phyloP scores from a whole-genome alignment of 2,113 vertebrate species.

The Lethenteron reissneri region DNA sequence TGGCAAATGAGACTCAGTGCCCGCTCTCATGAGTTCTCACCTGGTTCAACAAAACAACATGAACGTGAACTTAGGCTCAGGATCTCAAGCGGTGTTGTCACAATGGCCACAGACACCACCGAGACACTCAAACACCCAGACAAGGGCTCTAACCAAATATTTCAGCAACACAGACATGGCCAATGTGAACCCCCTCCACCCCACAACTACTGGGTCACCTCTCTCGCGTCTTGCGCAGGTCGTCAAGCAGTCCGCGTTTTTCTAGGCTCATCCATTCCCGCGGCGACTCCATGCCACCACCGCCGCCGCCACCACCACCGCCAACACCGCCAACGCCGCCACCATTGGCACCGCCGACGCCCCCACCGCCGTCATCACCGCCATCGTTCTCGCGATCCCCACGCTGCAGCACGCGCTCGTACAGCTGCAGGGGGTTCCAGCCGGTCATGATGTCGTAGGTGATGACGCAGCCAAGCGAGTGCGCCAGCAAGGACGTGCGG shows the following conservation, averaged over 20 bases:
- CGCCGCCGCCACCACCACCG: constrained; percentile 8
- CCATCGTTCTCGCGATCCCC: constrained; percentile 48
- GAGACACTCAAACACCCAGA: no score
- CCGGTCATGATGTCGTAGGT: constrained; percentile 95
- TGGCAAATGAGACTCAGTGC: no score
- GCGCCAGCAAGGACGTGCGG: constrained; percentile 88
- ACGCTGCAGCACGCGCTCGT: constrained; percentile 52
- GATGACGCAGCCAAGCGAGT: constrained; percentile 89
- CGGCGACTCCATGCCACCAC: background rate
- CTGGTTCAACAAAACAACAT: no score
- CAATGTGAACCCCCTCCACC: background rate
- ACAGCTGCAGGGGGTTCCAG: constrained; percentile 75
- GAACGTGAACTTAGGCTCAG: no score
- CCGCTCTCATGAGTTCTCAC: no score
- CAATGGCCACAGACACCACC: no score
- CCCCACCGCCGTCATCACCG: background rate
- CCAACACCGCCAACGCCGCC: constrained; percentile 10
- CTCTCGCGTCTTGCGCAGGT: constrained; percentile 44
- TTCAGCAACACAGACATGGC: no score
- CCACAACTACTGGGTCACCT: constrained; percentile 24
- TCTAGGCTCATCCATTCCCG: constrained; percentile 42
- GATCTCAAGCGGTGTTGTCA: no score
- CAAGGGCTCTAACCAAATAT: no score
- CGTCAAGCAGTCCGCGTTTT: constrained; percentile 49
- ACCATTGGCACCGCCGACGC: constrained; percentile 19